Evolutionary conservation across 1,140 invertebrate species (phyloP), one percentile per base, ranked within the genome.

Genomic region (Drosophila bocqueti): DNA sequence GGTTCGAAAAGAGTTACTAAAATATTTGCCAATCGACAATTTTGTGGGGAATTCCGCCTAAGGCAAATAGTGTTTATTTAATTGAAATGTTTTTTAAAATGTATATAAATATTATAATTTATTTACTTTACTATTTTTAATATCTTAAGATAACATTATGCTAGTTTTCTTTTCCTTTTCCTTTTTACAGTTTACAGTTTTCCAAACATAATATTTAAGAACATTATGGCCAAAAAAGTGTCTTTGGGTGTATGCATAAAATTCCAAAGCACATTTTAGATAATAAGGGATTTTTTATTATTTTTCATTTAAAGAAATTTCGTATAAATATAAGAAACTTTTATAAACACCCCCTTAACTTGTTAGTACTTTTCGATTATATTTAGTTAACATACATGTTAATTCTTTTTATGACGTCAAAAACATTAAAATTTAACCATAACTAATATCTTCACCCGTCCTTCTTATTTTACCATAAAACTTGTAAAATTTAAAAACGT

Each of bases 21-120:
- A 38, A 36, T 69, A 29, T 66, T 71, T 54, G 16, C 8, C 31
- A 29, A 34, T 46, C 2, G 10, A 15, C 5, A 6, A n/a, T 31
- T 38, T 43, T 29, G 5, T 0, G 15, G 2, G 6, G 21, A 31
- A 45, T 26, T 54, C 9, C 7, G 10, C 36, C n/a, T 3, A 3
- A 31, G n/a, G 15, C 15, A 42, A 15, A 21, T 24, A 13, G 34
- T 24, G 1, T 64, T 34, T 8, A 2, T 18, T 63, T 24, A 24
- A 38, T 8, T 21, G 8, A 50, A 62, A 29, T 40, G 3, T 3
- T 0, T 18, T 36, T 36, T 11, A 38, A 66, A 46, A 36, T 8
- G 4, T 21, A 0, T 26, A 3, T 9, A 46, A 38, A 26, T 26
- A 13, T 4, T 58, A 18, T 18, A 6, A 52, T 52, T 15, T 18